A percentile compares a stretch with the other conserved stretches of the same genome.
These are phyloP conservation scores for Enteromius fasciolatus DNA, from an alignment of 2,797 vertebrate species.

Conservation along the genomic window DNA sequence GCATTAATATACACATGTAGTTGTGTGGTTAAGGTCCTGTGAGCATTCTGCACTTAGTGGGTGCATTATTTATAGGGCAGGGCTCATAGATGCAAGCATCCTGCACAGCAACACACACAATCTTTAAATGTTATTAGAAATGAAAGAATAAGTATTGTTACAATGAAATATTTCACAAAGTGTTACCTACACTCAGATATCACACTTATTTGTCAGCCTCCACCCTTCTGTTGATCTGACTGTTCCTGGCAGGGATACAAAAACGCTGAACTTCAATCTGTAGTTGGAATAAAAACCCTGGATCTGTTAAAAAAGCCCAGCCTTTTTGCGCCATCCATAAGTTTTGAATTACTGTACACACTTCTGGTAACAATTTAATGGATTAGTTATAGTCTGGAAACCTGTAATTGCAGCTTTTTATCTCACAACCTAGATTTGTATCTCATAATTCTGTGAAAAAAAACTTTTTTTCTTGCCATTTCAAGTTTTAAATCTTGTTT, in stretches of 20 bases:
- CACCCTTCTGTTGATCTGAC: not conserved
- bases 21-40: conserved; percentile 36
- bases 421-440: too few species aligned
- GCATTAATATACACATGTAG: not conserved
- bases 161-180: not conserved
- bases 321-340: not conserved
- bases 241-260: not conserved
- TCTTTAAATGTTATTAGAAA: not conserved
- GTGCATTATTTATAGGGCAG: conserved; percentile 66
- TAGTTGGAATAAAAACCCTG: too few species aligned
- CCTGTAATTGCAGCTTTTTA: too few species aligned
- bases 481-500: not conserved
- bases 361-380: not conserved
- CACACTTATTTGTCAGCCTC: not conserved
- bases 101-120: conserved; percentile 17
- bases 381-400: too few species aligned
- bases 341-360: not conserved
- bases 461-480: not conserved
- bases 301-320: not conserved
- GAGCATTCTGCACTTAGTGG: conserved; percentile 58
- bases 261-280: not conserved
- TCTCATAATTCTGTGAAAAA: too few species aligned
- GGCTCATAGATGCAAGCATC: conserved; percentile 35
- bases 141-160: not conserved
- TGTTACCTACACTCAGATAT: not conserved